Evolutionary conservation across 2,888 invertebrate species (phyloP).

Genomic region (Eupelmus urozonus): DNA sequence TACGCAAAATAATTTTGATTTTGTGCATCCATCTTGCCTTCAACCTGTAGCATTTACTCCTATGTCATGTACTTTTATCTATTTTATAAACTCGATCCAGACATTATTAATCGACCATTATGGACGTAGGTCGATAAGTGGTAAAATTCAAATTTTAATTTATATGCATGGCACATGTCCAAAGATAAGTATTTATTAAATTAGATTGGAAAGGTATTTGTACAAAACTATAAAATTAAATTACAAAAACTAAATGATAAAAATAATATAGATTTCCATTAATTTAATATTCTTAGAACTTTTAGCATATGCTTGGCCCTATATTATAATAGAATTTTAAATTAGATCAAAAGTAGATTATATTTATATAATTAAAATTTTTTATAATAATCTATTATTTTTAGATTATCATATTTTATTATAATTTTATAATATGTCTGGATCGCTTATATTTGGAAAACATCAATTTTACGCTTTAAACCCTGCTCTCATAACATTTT

Average conservation of each 20-base stretch:
- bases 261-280: background rate
- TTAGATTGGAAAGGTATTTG: slow-evolving; percentile 29
- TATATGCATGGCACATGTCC: slow-evolving; percentile 38
- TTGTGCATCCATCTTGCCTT: slow-evolving; percentile 11
- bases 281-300: slow-evolving; percentile 8
- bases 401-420: slow-evolving; percentile 30
- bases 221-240: slow-evolving; percentile 30
- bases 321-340: slow-evolving; percentile 28
- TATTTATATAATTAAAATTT: background rate
- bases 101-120: slow-evolving; percentile 34
- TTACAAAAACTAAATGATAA: too few relatives aligned
- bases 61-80: slow-evolving; percentile 12
- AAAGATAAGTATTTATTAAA: slow-evolving; percentile 5
- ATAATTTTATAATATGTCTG: slow-evolving; percentile 58
- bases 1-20: slow-evolving; percentile 23
- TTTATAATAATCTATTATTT: slow-evolving; percentile 14
- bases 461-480: slow-evolving; percentile 39
- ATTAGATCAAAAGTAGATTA: slow-evolving; percentile 9
- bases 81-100: slow-evolving; percentile 40
- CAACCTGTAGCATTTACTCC: slow-evolving; percentile 29
- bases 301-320: slow-evolving; percentile 7
- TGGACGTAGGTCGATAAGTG: slow-evolving; percentile 26
- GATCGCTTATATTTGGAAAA: slow-evolving; percentile 51
- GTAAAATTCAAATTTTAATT: slow-evolving; percentile 37
- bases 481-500: slow-evolving; percentile 62